Evolutionary conservation across 2,888 invertebrate genomes (phyloP).

Genomic region (Pandemis cinnamomeana): DNA sequence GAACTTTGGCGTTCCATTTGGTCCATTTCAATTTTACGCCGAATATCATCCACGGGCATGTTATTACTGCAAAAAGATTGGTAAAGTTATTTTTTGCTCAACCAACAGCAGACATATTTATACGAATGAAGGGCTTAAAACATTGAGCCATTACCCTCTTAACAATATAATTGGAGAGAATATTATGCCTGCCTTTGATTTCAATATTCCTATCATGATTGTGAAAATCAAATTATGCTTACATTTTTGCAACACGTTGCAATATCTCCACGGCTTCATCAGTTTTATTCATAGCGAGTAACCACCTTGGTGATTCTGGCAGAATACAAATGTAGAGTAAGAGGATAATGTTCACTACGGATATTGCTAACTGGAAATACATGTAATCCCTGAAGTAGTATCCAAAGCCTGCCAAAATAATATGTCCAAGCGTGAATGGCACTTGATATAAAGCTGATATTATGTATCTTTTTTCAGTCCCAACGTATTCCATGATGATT

Average conservation of each 20-base stretch:
- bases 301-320: slow-evolving; percentile 92
- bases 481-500: slow-evolving; percentile 87
- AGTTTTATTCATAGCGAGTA: slow-evolving; percentile 86
- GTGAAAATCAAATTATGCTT: slow-evolving; percentile 45
- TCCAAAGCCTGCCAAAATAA: slow-evolving; percentile 85
- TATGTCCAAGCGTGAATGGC: slow-evolving; percentile 87
- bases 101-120: neutral
- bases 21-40: slow-evolving; percentile 65
- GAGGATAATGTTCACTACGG: slow-evolving; percentile 82
- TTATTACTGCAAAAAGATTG: slow-evolving; percentile 63
- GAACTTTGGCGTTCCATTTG: slow-evolving; percentile 54
- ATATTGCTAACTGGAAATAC: slow-evolving; percentile 86
- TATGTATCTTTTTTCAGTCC: slow-evolving; percentile 75
- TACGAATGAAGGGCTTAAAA: neutral
- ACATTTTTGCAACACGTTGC: slow-evolving; percentile 85
- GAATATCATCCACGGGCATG: slow-evolving; percentile 72
- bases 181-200: neutral
- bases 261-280: slow-evolving; percentile 86
- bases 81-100: neutral
- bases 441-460: slow-evolving; percentile 86
- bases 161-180: neutral
- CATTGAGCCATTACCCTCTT: neutral
- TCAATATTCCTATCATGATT: neutral
- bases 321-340: slow-evolving; percentile 87
- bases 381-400: slow-evolving; percentile 87